Base-by-base conservation (phyloP, 2,888 invertebrate species). In the Anthophora plumipes region DNA sequence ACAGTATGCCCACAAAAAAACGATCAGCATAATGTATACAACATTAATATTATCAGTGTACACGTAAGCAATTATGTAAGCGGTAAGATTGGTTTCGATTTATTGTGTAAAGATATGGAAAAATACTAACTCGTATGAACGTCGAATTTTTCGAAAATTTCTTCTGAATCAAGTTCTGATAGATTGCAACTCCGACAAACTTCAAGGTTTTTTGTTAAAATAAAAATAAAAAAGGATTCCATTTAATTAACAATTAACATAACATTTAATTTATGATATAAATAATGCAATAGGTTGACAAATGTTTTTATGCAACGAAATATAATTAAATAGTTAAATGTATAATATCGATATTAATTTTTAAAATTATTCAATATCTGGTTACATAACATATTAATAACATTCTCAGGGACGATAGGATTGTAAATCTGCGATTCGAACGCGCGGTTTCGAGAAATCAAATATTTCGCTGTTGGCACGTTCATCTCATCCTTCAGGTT, bases 381-480 rank as follows among this genome's bases (percentile, higher is more conserved):
- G 4, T 31, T 31, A 31, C 31, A 4, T 31, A 31, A 31, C 31
- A 31, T 31, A 31, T 31, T 17, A n/a, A 5, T 7, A 50, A 17
- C 50, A 17, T 17, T 6, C 48, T 48, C 20, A 20, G n/a, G 20
- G 20, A 8, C 50, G n/a, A 50, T 50, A 17, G 31, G 37, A 20
- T 12, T 39, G n/a, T 14, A 9, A 17, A 48, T 59, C 12, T n/a
- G 31, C 2, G 8, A 48, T 50, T 67, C 22, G 50, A 59, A 43
- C 22, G 20, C 48, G 4, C 52, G 20, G 17, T 20, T 41, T 9
- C 57, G 8, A 12, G 57, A 59, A 50, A 60, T 22, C 59, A 25
- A 46, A 46, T 2, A 60, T 75, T 55, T 75, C 54, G 37, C 12
- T 39, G 37, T 55, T 70, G 39, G 74, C 60, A 61, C 25, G 70